Evolutionary conservation across 2,888 invertebrate genomes (phyloP).

Genomic region (Lissocephala sabroskyi): DNA sequence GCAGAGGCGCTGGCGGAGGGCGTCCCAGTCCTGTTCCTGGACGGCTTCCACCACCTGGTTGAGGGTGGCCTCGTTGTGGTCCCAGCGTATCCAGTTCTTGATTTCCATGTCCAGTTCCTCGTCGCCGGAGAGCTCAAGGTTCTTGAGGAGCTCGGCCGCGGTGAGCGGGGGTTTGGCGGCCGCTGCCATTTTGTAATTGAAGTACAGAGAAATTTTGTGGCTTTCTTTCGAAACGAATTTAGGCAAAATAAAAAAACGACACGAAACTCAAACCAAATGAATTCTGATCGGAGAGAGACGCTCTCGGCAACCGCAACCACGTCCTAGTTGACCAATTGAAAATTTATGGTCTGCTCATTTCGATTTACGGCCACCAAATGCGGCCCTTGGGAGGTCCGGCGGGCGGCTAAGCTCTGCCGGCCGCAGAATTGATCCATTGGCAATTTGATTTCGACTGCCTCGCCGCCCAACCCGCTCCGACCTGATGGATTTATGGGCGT

Average conservation of each 20-base stretch:
- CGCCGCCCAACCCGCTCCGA: too few species aligned
- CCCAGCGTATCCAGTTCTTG: conserved; percentile 83
- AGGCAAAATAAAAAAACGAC: neutral
- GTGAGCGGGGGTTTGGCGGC: neutral
- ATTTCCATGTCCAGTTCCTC: conserved; percentile 79
- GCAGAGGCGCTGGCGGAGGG: conserved; percentile 77
- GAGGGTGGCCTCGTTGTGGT: conserved; percentile 80
- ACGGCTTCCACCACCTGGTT: conserved; percentile 78
- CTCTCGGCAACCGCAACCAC: conserved; percentile 6
- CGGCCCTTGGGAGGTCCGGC: conserved; percentile 34
- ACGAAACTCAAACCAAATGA: too few species aligned
- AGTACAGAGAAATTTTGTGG: neutral
- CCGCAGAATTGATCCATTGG: conserved; percentile 60
- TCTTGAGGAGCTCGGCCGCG: conserved; percentile 30
- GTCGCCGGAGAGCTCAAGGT: conserved; percentile 39
- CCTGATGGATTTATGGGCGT: conserved; percentile 56
- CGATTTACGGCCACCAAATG: conserved; percentile 59
- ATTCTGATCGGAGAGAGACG: too few species aligned
- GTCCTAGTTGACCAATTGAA: conserved; percentile 47
- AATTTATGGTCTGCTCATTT: conserved; percentile 57
- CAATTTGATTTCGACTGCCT: conserved; percentile 49
- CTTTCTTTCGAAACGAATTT: neutral
- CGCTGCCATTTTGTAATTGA: conserved; percentile 4
- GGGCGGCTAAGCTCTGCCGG: conserved; percentile 40
- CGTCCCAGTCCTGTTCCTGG: conserved; percentile 74